Evolutionary conservation across 2,797 vertebrate genomes (phyloP), one percentile per base, ranked within the genome.

Genomic region (Aeoliscus strigatus): DNA sequence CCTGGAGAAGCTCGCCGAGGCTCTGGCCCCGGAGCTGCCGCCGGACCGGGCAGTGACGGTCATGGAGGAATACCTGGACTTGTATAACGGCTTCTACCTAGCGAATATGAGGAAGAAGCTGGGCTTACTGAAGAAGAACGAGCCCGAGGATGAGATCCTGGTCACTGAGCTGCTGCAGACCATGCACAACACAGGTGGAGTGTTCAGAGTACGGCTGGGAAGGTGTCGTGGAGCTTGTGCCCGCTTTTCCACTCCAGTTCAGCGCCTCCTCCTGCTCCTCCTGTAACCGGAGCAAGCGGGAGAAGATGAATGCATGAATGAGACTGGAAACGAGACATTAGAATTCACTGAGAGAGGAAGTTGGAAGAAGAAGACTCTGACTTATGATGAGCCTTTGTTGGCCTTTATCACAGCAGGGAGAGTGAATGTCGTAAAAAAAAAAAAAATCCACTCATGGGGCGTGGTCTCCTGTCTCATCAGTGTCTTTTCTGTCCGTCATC

Each of bases 41-140:
- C 68, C 84, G 0, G 85, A 87, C 35, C 76, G 80, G 31, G 91
- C 90, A 0, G 54, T 88, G n/a, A 72, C 83, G 4, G 82, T 94
- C 13, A 37, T 97, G 39, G 88, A 91, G 0, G 92, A 94, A 41
- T 96, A 90, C 54, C 66, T 89, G 67, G 66, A 80, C 44, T 87
- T 92, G 51, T 99, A 89, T 34, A 92, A 95, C 38, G 64, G 60
- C 14, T 90, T 89, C 61, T 95, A 94, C 81, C 68, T 95, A 45
- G 78, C 84, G 28, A 94, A 88, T 79, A 99, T 99, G 96, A 94
- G 92, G 62, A 86, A 76, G 66, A 99, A 99, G 73, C 77, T 98
- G 62, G 96, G 96, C 38, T 80, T 99, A 0, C 71, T 93, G 60
- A 85, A 39, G 0, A 79, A 81, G 10, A 84, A 90, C 39, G 87